Evolutionary conservation across 2,797 vertebrate species (phyloP), one percentile per base, ranked within the genome.

Genomic region (Epinephelus coioides): DNA sequence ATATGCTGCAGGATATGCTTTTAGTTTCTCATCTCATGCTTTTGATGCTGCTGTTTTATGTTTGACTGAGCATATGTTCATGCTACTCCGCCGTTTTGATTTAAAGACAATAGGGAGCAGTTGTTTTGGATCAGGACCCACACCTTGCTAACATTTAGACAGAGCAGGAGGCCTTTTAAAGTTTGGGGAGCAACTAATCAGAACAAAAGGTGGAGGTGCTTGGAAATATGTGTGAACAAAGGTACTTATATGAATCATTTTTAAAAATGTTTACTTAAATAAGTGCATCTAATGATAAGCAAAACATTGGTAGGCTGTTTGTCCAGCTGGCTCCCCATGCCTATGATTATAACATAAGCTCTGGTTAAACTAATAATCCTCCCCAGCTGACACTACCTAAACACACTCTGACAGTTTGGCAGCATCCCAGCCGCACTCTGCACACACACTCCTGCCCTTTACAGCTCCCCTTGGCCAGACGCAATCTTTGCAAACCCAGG

Each of bases 381-480:
- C 75, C 69, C 61, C 69, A 27, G 73, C 69, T 85, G 88, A 91
- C 59, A 40, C 57, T 30, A 84, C 71, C 78, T 74, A 83, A 89
- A 86, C 76, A 66, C 64, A 54, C 43, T 19, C 63, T 76, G 85
- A 85, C 80, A 84, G 85, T 70, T 80, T 86, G 89, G 85, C 85
- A 83, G 79, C 69, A 18, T 61, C 77, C 85, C 87, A 91, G 68
- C 65, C 27, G n/a, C 66, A 21, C 86, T 85, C 75, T 30, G 62
- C 82, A 71, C 73, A 87, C 80, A 86, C 74, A 56, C 65, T 44
- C 47, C 73, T 86, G 83, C 76, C 82, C 86, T 89, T 87, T 84
- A 66, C 62, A 56, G 51, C 67, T 88, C 81, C 81, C 80, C 43
- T 44, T 21, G 15, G 76, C 72, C 75, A 61, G 54, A 51, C 7